A percentile compares a stretch with the other conserved stretches of the same genome.
These are phyloP conservation scores for Aplodontia rufa DNA, from an alignment of 2,113 vertebrate species.

Conservation along the genomic window DNA sequence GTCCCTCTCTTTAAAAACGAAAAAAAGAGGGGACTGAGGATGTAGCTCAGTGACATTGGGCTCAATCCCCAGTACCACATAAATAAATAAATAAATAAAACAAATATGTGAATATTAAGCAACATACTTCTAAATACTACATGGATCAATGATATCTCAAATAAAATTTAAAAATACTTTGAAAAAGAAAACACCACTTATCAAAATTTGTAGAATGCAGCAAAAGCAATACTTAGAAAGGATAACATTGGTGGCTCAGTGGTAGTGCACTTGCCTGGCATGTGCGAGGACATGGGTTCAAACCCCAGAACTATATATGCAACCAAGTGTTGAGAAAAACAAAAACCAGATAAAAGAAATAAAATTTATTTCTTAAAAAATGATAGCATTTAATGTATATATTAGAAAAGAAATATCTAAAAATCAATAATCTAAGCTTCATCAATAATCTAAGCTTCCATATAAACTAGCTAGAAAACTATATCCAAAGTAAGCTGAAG, in stretches of 20 bases:
- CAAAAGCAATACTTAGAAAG: background rate
- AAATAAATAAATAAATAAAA: too few relatives aligned
- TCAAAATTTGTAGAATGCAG: background rate
- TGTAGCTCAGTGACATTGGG: too few relatives aligned
- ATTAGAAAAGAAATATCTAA: background rate
- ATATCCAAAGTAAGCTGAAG: background rate
- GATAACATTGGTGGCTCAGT: too few relatives aligned
- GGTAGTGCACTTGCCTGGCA: too few relatives aligned
- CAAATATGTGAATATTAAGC: background rate
- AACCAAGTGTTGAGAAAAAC: too few relatives aligned
- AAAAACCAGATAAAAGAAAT: too few relatives aligned
- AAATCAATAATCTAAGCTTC: background rate
- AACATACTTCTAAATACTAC: background rate
- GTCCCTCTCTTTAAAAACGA: too few relatives aligned
- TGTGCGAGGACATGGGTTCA: too few relatives aligned
- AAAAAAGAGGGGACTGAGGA: too few relatives aligned
- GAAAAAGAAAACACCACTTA: background rate
- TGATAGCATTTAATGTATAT: background rate
- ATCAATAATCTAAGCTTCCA: background rate
- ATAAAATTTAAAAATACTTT: background rate
- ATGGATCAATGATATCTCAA: background rate
- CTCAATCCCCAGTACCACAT: too few relatives aligned
- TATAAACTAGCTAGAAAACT: background rate
- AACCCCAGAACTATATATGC: too few relatives aligned
- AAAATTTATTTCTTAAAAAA: too few relatives aligned